A percentile compares a stretch with the other conserved stretches of the same genome.
phyloP scores from a whole-genome alignment of 2,797 vertebrate genomes.

The Aviceda cuculoides region DNA sequence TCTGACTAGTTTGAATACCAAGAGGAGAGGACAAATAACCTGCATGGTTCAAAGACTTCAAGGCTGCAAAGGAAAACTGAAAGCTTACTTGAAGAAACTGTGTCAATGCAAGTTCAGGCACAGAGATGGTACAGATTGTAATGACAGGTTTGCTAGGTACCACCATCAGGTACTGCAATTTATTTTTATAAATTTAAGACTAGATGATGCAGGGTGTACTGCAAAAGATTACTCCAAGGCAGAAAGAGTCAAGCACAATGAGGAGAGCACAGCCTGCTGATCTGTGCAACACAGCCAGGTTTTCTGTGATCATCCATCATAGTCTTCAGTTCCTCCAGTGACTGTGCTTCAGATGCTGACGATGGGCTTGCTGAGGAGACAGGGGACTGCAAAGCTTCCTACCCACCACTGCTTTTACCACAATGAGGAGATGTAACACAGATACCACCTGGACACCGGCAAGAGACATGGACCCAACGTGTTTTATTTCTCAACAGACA shows the following conservation, averaged over 20 bases:
- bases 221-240: neutral
- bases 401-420: neutral
- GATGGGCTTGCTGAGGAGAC: neutral
- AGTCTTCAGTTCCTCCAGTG: neutral
- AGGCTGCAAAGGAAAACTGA: neutral
- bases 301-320: neutral
- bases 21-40: neutral
- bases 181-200: neutral
- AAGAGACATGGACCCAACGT: neutral
- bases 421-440: neutral
- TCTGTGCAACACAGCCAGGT: neutral
- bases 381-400: neutral
- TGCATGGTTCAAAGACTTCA: neutral
- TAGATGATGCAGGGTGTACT: neutral
- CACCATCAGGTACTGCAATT: neutral
- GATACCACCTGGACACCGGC: neutral
- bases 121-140: neutral
- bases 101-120: neutral
- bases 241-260: neutral
- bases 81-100: neutral
- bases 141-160: neutral
- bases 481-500: neutral
- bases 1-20: neutral
- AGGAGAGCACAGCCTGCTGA: neutral
- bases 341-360: neutral